These are phyloP conservation scores for Octodon degus DNA, from an alignment of 2,113 vertebrate genomes.

Conservation along the genomic window DNA sequence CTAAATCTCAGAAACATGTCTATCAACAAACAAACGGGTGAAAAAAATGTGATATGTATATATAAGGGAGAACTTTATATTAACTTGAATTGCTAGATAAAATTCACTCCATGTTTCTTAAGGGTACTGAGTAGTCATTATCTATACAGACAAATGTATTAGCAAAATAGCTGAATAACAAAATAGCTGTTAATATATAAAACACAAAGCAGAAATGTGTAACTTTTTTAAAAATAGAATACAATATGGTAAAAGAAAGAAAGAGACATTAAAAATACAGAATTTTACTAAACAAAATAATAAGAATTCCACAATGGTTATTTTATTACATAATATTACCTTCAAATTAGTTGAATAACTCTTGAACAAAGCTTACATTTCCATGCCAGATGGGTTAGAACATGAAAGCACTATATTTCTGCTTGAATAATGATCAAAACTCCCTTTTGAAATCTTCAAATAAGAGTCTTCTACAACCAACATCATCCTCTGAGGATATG, in stretches of 20 bases:
- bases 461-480: constrained; percentile 26
- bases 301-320: too few relatives aligned
- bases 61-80: background rate
- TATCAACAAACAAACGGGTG: background rate
- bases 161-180: background rate
- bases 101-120: background rate
- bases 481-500: background rate
- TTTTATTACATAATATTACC: too few relatives aligned
- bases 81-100: background rate
- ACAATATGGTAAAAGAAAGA: too few relatives aligned
- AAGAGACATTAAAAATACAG: too few relatives aligned
- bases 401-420: constrained; percentile 67
- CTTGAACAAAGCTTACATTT: constrained; percentile 45
- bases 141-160: background rate
- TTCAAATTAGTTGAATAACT: background rate
- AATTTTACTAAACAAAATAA: too few relatives aligned
- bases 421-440: constrained; percentile 60
- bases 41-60: background rate
- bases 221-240: background rate
- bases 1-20: background rate
- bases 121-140: background rate
- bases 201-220: constrained; percentile 16
- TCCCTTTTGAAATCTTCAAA: constrained; percentile 56
- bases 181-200: background rate
- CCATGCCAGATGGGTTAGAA: constrained; percentile 48